A percentile compares a stretch with the other conserved stretches of the same genome.
phyloP scores from a whole-genome alignment of 2,113 vertebrate species.

The Pungitius pungitius region DNA sequence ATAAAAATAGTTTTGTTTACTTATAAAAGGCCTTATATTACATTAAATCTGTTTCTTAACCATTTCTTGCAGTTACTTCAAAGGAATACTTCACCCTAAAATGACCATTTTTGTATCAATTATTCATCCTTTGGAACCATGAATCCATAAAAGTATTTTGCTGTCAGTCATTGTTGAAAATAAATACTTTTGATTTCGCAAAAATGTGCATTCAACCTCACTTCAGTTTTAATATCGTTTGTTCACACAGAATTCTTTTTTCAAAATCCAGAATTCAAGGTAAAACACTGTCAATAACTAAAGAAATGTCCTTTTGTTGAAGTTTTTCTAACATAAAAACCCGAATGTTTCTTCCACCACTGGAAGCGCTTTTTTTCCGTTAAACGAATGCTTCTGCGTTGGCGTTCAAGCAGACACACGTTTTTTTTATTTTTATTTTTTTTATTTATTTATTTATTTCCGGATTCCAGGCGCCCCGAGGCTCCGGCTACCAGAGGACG shows the following conservation, averaged over 20 bases:
- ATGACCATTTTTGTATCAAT: no score
- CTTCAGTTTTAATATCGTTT: background rate
- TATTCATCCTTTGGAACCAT: no score
- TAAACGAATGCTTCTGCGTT: background rate
- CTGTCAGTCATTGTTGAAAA: no score
- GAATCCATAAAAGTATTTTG: no score
- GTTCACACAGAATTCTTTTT: background rate
- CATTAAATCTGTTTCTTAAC: no score
- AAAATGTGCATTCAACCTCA: no score
- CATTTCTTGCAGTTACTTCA: no score
- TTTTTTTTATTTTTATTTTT: no score
- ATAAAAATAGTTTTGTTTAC: background rate
- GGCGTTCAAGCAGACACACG: background rate
- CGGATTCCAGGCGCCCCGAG: background rate
- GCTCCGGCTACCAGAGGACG: slow-evolving; percentile 26
- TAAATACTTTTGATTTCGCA: no score
- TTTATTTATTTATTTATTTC: no score
- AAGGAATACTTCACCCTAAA: no score
- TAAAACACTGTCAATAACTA: background rate
- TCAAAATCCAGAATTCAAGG: background rate
- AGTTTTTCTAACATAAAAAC: background rate
- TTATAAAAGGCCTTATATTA: no score
- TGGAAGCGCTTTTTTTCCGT: background rate
- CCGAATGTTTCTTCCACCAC: background rate
- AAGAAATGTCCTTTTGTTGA: background rate